Evolutionary conservation across 2,797 vertebrate species (phyloP), one percentile per base, ranked within the genome.

Genomic region (Morus bassanus): DNA sequence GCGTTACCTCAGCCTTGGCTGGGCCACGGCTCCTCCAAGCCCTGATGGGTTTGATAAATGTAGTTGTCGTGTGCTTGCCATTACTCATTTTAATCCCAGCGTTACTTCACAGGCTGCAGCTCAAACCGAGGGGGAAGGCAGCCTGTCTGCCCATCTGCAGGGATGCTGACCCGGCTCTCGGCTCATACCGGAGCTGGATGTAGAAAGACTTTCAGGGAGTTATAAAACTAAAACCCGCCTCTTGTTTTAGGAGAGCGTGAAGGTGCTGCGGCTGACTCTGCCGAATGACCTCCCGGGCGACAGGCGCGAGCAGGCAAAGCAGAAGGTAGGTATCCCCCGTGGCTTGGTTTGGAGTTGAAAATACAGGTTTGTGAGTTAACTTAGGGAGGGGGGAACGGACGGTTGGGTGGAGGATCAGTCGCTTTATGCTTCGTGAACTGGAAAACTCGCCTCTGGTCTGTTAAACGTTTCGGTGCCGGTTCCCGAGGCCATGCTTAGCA

Each of bases 241-340:
- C 76, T 96, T 24, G 54, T 91, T 86, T 80, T 88, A 99, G 99
- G 99, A 98, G 51, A 97, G 95, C 8, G 97, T 98, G 96, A 98
- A 98, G 89, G 95, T 98, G 48, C 98, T 99, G 93, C 97, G 99
- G 35, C 97, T 99, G 97, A 99, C 98, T 13, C 98, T 99, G 28
- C 98, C 98, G 31, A 96, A 98, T 85, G 98, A 95, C 77, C 98
- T 98, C 69, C 94, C 94, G 1, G 95, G 96, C 4, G 95, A 95
- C 41, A 91, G 97, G 92, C 65, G 93, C 1, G 98, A 98, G 73
- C 97, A 97, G 82, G 76, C 96, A 60, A 98, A 98, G 88, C 98
- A 98, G 91, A 99, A 99, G 98, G 98, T 99, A 97, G 95, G 88
- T 59, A 3, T 10, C 4, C 15, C 35, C 16, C 3, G 2, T 3